Evolutionary conservation across 2,888 invertebrate species (phyloP), one percentile per base, ranked within the genome.

Genomic region (Agonopterix subpropinquella): DNA sequence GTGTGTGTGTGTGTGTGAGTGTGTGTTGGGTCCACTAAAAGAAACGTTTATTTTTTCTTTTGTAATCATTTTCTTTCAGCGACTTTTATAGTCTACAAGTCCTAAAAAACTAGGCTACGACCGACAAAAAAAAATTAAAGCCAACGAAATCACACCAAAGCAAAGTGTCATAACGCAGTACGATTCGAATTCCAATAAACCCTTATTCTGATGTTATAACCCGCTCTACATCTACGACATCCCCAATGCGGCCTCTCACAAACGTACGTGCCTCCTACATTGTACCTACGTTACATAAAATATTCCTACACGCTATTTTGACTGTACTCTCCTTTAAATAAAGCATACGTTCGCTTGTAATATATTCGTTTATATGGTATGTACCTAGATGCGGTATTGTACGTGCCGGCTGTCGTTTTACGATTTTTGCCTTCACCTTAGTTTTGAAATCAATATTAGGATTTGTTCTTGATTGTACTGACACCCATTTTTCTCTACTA

Each of bases 131-230:
- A 37, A 45, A 45, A 45, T 45, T 45, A 45, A 45, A 45, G 15
- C 9, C 9, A 10, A 36, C n/a, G 36, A 35, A 36, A 44, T 11
- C 3, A 36, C 11, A 11, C 36, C 8, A 4, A 11, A 44, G 43
- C 28, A 15, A 15, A 28, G 35, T 44, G 44, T 44, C 43, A 36
- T 47, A 44, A 48, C 28, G 18, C 43, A 28, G 11, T 44, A 41
- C 44, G 49, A 37, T 37, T 37, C 42, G 39, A 45, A 49, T 41
- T 49, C 49, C 49, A 45, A 49, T 49, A 49, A 49, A 36, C 41
- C 41, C 18, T 36, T 28, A 28, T 28, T 28, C 28, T 11, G 10
- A 4, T 28, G 44, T 36, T 39, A 44, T 48, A 44, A 44, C 42
- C 47, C 39, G 35, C n/a, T 48, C 41, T 13, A 37, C 35, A 39